A percentile compares a stretch with the other conserved stretches of the same genome.
Conservation (phyloP, 2,113 vertebrate species). For the Aptenodytes patagonicus region DNA sequence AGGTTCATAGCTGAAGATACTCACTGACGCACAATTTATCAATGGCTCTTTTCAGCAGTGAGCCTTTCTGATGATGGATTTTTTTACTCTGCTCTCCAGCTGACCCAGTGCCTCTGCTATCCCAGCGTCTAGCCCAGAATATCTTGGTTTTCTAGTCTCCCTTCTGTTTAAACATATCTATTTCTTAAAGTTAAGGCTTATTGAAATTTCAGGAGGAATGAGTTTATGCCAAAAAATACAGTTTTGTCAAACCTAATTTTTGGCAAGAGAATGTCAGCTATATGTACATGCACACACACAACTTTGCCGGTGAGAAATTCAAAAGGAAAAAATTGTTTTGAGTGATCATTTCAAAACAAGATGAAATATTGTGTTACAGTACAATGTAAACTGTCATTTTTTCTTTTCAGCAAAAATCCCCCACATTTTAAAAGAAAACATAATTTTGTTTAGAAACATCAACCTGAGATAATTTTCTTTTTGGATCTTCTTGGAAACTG, state of each 20-base stretch:
- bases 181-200: constrained; percentile 6
- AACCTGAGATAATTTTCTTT: not conserved
- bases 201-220: constrained; percentile 27
- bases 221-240: constrained; percentile 17
- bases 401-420: not conserved
- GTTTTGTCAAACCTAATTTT: constrained; percentile 22
- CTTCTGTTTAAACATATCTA: constrained; percentile 15
- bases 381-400: not conserved
- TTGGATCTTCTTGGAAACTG: not conserved
- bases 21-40: not conserved
- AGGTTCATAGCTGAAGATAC: constrained; percentile 1
- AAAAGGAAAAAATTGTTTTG: not conserved
- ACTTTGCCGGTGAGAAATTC: not conserved
- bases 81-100: not conserved
- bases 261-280: not conserved
- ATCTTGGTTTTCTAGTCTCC: constrained; percentile 10
- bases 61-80: not conserved
- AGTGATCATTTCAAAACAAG: constrained; percentile 27
- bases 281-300: not conserved
- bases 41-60: not conserved
- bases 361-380: constrained; percentile 3
- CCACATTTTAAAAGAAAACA: not conserved
- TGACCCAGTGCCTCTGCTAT: not conserved
- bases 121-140: not conserved
- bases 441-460: not conserved